Evolutionary conservation across 2,113 vertebrate genomes (phyloP).

Genomic region (Anhinga rufa): DNA sequence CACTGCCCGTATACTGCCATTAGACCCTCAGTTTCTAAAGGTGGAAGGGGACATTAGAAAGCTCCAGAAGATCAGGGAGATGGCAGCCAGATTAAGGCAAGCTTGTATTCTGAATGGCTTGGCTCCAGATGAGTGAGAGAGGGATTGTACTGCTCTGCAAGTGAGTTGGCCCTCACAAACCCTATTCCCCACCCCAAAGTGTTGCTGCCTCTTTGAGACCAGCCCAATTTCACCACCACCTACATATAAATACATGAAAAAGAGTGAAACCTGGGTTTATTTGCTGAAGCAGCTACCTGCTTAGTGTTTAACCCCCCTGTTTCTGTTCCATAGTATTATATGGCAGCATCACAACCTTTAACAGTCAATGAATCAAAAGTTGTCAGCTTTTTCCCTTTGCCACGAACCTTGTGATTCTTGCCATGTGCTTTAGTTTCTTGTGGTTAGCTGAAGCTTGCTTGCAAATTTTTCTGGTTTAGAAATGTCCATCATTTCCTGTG

Average conservation of each 20-base stretch:
- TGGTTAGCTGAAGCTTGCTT: conserved; percentile 5
- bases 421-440: not conserved
- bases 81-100: not conserved
- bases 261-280: not conserved
- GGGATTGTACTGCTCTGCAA: fast-evolving
- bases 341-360: not conserved
- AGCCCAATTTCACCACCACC: not conserved
- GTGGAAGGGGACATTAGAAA: not conserved
- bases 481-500: conserved; percentile 26
- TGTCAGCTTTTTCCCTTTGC: conserved; percentile 8
- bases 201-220: not conserved
- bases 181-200: not conserved
- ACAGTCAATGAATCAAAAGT: not conserved
- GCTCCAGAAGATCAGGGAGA: not conserved
- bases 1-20: not conserved
- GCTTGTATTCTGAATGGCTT: not conserved
- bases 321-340: not conserved
- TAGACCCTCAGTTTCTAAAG: not conserved
- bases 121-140: fast-evolving
- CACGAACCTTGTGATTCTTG: not conserved
- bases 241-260: not conserved
- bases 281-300: not conserved
- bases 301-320: not conserved
- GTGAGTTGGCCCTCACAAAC: fast-evolving
- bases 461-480: conserved; percentile 47